A percentile compares a stretch with the other conserved stretches of the same genome.
These are phyloP conservation scores for Pecten maximus DNA, from an alignment of 2,888 invertebrate genomes.

Conservation along the genomic window DNA sequence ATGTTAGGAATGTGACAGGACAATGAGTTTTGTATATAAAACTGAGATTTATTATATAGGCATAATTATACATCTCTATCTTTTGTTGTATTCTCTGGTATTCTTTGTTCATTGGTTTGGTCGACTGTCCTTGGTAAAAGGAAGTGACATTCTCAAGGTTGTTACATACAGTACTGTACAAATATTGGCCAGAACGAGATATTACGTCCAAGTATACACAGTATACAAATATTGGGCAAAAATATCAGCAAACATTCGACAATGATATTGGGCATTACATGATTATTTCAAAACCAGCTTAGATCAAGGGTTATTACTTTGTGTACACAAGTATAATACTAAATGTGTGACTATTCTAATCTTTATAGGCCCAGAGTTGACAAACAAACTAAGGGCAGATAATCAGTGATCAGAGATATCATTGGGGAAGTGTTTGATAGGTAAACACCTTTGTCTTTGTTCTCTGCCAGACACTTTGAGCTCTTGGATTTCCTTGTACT, in stretches of 20 bases:
- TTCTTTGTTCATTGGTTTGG: neutral
- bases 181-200: neutral
- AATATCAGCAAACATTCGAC: neutral
- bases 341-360: neutral
- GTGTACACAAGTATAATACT: neutral
- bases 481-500: neutral
- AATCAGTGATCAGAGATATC: neutral
- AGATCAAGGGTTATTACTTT: neutral
- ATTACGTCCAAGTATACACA: neutral
- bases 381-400: slow-evolving; percentile 16
- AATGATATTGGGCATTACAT: slow-evolving; percentile 4
- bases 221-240: neutral
- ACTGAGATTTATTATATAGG: too few species aligned
- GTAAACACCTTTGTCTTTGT: neutral
- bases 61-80: neutral
- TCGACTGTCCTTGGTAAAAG: neutral
- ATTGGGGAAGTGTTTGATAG: neutral
- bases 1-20: too few species aligned
- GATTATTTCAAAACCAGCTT: neutral
- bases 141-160: neutral
- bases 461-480: neutral
- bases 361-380: neutral
- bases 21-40: too few species aligned
- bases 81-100: neutral
- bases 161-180: neutral